Percentiles rank a stretch among this genome's conserved stretches.
These are phyloP conservation scores for Podarcis muralis DNA, from an alignment of 2,113 vertebrate species.

Conservation along the genomic window DNA sequence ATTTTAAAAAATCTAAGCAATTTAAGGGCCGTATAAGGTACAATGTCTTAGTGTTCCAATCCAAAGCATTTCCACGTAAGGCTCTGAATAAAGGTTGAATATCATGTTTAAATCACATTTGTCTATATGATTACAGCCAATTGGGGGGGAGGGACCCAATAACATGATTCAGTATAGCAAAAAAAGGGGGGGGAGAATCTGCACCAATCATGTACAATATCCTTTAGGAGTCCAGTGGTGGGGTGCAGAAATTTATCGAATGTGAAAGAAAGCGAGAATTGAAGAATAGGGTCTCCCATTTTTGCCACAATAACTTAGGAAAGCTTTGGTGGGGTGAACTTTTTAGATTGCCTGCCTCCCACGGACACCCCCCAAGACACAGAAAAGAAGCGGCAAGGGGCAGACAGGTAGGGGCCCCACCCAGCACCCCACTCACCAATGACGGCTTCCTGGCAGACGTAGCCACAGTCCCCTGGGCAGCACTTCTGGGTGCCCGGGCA, in stretches of 20 bases:
- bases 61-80: too few species aligned
- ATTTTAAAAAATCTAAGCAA: too few species aligned
- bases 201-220: neutral
- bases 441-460: constrained; percentile 18
- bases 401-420: neutral
- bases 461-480: constrained; percentile 24
- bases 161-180: neutral
- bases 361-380: neutral
- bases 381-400: neutral
- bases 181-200: neutral
- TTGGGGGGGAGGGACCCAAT: too few species aligned
- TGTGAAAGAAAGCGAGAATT: neutral
- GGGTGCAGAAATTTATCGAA: neutral
- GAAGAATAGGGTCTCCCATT: neutral
- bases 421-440: neutral
- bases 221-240: neutral
- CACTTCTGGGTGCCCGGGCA: constrained; percentile 23
- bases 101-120: too few species aligned
- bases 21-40: too few species aligned
- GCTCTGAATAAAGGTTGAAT: too few species aligned
- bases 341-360: neutral
- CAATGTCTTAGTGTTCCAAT: too few species aligned
- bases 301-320: neutral
- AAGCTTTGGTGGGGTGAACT: neutral
- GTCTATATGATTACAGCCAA: too few species aligned